phyloP scores from a whole-genome alignment of 2,113 vertebrate species.

The Chlamydotis undulata region DNA sequence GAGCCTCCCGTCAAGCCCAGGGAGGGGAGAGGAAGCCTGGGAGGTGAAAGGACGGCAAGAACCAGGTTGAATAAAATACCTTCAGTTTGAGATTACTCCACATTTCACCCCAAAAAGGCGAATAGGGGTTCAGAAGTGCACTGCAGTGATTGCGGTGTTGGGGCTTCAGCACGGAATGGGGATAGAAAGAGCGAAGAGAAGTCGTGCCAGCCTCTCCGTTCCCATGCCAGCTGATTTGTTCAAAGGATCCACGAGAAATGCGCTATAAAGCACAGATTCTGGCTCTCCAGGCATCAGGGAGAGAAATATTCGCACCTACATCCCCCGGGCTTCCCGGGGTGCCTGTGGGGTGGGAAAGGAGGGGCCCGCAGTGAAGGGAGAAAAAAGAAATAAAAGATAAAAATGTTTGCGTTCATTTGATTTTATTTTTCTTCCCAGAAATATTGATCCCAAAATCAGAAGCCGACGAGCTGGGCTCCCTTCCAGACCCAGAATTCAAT shows the following conservation, averaged over 20 bases:
- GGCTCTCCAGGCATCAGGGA: neutral
- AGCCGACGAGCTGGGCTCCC: neutral
- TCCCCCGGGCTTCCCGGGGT: neutral
- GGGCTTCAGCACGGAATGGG: neutral
- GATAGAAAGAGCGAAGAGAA: neutral
- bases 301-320: slow-evolving; percentile 23
- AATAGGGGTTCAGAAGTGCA: accelerated
- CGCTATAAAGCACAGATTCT: neutral
- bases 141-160: neutral
- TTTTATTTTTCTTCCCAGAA: slow-evolving; percentile 4
- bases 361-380: neutral
- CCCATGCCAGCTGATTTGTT: slow-evolving; percentile 50
- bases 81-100: neutral
- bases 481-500: slow-evolving; percentile 14
- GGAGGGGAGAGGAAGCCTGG: neutral
- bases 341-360: neutral
- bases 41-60: accelerated
- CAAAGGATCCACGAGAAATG: slow-evolving; percentile 26
- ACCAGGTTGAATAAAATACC: accelerated
- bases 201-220: slow-evolving; percentile 15
- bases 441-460: slow-evolving; percentile 41
- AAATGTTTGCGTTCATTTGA: slow-evolving; percentile 12
- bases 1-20: neutral
- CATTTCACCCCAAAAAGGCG: neutral
- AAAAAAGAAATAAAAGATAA: neutral